Evolutionary conservation across 2,888 invertebrate species (phyloP), one percentile per base, ranked within the genome.

Genomic region (Pharmacophagus antenor): DNA sequence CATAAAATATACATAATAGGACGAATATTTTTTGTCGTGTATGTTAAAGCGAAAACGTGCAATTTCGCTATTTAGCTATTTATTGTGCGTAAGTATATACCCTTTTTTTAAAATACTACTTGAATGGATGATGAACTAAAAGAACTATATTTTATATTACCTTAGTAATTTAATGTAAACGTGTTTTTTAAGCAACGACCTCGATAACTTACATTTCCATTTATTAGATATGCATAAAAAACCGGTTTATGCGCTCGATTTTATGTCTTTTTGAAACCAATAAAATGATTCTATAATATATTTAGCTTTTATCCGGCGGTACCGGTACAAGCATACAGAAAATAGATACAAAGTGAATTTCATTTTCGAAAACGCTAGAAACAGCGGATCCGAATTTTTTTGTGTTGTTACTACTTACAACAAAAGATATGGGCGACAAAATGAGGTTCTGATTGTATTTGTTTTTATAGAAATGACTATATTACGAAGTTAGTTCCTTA

Each of bases 161-260:
- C n/a, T n/a, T 37, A 8, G 37, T 37, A 37, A 37, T 37, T 37
- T 37, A 44, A 10, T 44, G 17, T 18, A 44, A 44, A 44, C 44
- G 15, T 44, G 44, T 44, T 44, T 44, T 44, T 10, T 44, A 20
- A 20, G 10, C 44, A 18, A 44, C 44, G 44, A 44, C 44, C 47
- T 22, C 47, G 47, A 20, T 47, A 6, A 15, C 22, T 18, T 21
- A 21, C 20, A 47, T 21, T 21, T 47, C 15, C 47, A 47, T 47
- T 20, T 47, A 47, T 22, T 22, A 47, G 47, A 47, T 47, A 47
- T 22, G 22, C 22, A 47, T 37, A n/a, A 15, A 37, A 47, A 47
- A 47, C 47, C 22, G 8, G 47, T 47, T 22, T 15, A 10, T 47
- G 5, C 47, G 2, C 10, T 17, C 42, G 18, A 44, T 44, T 20